These are phyloP conservation scores for Lasioglossum baleicum DNA, from an alignment of 1,140 invertebrate species.

Conservation along the genomic window DNA sequence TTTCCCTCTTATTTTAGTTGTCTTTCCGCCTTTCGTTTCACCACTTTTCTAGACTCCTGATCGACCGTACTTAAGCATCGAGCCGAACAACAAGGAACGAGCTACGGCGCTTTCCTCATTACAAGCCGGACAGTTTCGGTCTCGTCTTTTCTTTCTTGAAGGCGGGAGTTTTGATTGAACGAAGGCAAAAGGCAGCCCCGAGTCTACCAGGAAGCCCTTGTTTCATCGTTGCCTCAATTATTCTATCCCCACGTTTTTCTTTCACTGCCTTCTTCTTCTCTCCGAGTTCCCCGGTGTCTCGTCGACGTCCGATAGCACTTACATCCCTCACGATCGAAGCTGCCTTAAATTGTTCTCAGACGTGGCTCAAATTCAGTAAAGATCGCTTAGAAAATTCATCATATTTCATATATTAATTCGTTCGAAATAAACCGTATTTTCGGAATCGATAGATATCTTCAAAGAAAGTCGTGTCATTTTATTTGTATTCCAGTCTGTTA, in stretches of 20 bases:
- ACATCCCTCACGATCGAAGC: slow-evolving; percentile 14
- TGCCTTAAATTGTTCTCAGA: slow-evolving; percentile 27
- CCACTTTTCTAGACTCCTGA: slow-evolving; percentile 26
- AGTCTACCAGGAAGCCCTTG: slow-evolving; percentile 56
- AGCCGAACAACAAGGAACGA: slow-evolving; percentile 63
- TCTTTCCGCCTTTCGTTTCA: slow-evolving; percentile 26
- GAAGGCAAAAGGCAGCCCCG: slow-evolving; percentile 61
- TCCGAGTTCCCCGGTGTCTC: slow-evolving; percentile 48
- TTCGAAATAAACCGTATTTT: not conserved
- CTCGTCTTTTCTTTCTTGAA: slow-evolving; percentile 69
- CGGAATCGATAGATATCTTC: too few relatives aligned
- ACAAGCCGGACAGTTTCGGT: slow-evolving; percentile 68
- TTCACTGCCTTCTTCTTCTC: slow-evolving; percentile 41
- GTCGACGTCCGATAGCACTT: slow-evolving; percentile 47
- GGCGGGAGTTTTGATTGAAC: slow-evolving; percentile 71
- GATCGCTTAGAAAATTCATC: not conserved
- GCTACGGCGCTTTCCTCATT: slow-evolving; percentile 69
- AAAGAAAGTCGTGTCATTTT: too few relatives aligned
- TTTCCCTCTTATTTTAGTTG: slow-evolving; percentile 16
- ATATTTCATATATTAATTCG: not conserved
- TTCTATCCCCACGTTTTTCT: slow-evolving; percentile 65
- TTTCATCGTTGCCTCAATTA: slow-evolving; percentile 67
- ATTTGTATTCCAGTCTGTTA: too few relatives aligned
- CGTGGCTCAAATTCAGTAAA: slow-evolving; percentile 19
- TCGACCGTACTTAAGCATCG: slow-evolving; percentile 54